phyloP scores from a whole-genome alignment of 2,888 invertebrate genomes.

The Clostera curtula region DNA sequence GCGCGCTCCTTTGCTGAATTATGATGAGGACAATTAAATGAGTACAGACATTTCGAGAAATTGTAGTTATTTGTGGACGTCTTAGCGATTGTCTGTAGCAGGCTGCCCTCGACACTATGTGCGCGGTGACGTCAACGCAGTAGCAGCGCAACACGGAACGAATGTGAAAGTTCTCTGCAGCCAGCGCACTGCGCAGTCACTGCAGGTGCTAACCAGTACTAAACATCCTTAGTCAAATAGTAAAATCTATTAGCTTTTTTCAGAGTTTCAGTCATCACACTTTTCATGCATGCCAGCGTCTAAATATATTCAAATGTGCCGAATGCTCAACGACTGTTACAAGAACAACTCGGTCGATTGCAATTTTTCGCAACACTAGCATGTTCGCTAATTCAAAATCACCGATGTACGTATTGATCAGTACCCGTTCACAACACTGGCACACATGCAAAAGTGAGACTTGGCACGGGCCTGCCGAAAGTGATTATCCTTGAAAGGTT shows the following conservation, averaged over 20 bases:
- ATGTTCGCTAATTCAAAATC: conserved; percentile 23
- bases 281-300: not conserved
- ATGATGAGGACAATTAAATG: too few relatives aligned
- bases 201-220: conserved; percentile 56
- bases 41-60: conserved; percentile 11
- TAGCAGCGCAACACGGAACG: conserved; percentile 56
- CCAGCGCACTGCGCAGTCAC: conserved; percentile 43
- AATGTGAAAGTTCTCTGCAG: conserved; percentile 69
- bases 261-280: too few relatives aligned
- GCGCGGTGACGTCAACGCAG: conserved; percentile 53
- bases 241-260: too few relatives aligned
- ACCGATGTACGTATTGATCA: conserved; percentile 14
- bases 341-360: conserved; percentile 25
- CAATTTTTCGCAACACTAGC: conserved; percentile 33
- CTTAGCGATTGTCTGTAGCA: conserved; percentile 13
- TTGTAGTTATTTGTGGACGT: conserved; percentile 14
- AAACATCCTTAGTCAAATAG: conserved; percentile 26
- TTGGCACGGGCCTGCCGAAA: conserved; percentile 34
- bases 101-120: conserved; percentile 28
- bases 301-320: conserved; percentile 14
- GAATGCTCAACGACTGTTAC: conserved; percentile 30
- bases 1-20: too few relatives aligned
- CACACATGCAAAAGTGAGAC: conserved; percentile 26
- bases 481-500: conserved; percentile 58
- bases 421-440: conserved; percentile 33